Base-by-base conservation (phyloP, 2,113 vertebrate genomes). In the Synchiropus splendidus region DNA sequence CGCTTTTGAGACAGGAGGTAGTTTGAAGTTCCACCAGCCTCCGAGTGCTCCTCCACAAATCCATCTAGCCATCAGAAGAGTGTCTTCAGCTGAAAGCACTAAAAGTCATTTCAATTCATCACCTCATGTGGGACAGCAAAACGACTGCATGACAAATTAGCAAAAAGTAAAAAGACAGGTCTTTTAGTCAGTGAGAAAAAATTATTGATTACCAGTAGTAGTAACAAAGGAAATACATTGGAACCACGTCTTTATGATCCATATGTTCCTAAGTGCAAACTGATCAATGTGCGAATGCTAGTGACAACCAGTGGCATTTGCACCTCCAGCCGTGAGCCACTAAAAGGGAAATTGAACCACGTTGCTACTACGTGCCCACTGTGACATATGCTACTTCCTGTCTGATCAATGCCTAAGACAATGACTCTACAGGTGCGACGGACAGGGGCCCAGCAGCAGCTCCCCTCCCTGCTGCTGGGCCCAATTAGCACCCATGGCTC, bases 391-490 rank as follows among this genome's bases (percentile, higher is more conserved):
- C 70, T 39, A 67, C 79, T 79, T 80, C 62, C 72, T 77, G 73
- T 75, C 64, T 44, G 67, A 77, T 85, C 81, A 69, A 80, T 79
- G 60, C 30, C 37, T 55, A 59, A 77, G 58, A 85, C 82, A 87
- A 86, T 80, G 73, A 59, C 80, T 74, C 78, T 72, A 80, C 86
- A 85, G 84, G 86, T 86, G 85, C 56, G 72, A 81, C 66, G 72
- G 84, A 85, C 83, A 80, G 74, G 68, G 63, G 64, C 68, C 59
- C 75, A 69, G 67, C 71, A 36, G 65, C 46, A 55, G 79, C 60
- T 61, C 63, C 54, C 67, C 66, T 72, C 72, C 80, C 78, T 55
- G 16, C 80, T 32, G 71, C 62, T 72, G 42, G 70, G 58, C 53
- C 74, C 77, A 86, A 82, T 79, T 78, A 77, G 77, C 74, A 74